phyloP scores from a whole-genome alignment of 2,797 vertebrate species.

The Spea hammondii region DNA sequence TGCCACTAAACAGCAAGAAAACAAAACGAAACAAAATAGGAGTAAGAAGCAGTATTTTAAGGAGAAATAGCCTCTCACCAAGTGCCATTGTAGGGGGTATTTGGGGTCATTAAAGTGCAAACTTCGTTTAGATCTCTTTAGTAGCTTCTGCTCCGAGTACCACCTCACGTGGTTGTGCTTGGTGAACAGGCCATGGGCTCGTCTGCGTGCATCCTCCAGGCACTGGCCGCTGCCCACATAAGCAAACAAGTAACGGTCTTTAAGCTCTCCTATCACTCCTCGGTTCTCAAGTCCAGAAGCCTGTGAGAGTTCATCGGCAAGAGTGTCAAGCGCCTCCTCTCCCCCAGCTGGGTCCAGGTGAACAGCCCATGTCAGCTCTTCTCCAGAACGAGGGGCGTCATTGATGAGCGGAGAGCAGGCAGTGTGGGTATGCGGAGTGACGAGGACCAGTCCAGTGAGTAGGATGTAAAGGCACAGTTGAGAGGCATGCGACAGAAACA shows the following conservation, averaged over 20 bases:
- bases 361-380: slow-evolving; percentile 82
- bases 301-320: slow-evolving; percentile 72
- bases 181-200: slow-evolving; percentile 68
- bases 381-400: slow-evolving; percentile 50
- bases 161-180: slow-evolving; percentile 81
- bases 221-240: slow-evolving; percentile 46
- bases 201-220: slow-evolving; percentile 33
- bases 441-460: slow-evolving; percentile 7
- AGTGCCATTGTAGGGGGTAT: slow-evolving; percentile 92
- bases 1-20: too few relatives aligned
- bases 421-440: neutral
- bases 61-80: slow-evolving; percentile 76
- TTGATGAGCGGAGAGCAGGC: slow-evolving; percentile 9
- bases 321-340: slow-evolving; percentile 60
- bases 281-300: slow-evolving; percentile 79
- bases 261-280: slow-evolving; percentile 89
- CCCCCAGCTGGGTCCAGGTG: slow-evolving; percentile 63
- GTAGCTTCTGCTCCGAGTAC: slow-evolving; percentile 84
- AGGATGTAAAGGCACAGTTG: slow-evolving; percentile 25
- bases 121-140: slow-evolving; percentile 86
- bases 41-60: neutral
- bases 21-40: too few relatives aligned
- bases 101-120: slow-evolving; percentile 92
- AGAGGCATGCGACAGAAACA: slow-evolving; percentile 7
- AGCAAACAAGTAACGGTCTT: slow-evolving; percentile 85